Percentiles rank a stretch among this genome's conserved stretches.
Conservation (phyloP, 2,113 vertebrate species). For the Steatornis caripensis region DNA sequence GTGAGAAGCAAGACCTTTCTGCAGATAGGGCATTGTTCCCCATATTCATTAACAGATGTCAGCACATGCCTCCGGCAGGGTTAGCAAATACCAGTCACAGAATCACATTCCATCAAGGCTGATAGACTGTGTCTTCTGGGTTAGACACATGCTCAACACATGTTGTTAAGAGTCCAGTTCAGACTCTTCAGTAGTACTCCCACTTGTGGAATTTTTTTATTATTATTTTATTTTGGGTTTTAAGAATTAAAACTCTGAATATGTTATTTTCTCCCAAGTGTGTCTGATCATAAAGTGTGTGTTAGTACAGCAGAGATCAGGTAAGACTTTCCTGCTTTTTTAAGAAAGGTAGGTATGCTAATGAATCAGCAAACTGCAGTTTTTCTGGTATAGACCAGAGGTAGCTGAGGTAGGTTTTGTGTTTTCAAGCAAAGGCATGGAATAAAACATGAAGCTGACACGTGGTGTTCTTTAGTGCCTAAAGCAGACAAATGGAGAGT, state of each 20-base stretch:
- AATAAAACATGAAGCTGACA: neutral
- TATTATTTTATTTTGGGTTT: neutral
- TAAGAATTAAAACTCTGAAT: neutral
- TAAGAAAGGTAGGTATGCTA: neutral
- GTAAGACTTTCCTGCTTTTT: neutral
- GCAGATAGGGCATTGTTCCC: neutral
- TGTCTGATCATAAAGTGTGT: neutral
- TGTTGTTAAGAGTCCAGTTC: neutral
- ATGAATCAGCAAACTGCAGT: neutral
- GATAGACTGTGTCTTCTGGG: neutral
- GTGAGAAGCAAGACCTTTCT: slow-evolving; percentile 39
- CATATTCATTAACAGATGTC: slow-evolving; percentile 30
- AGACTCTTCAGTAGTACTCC: neutral
- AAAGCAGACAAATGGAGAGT: neutral
- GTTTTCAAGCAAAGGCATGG: neutral
- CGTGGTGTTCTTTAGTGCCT: neutral
- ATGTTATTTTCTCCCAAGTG: neutral
- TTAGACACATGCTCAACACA: neutral
- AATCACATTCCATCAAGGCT: neutral
- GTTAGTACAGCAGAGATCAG: neutral
- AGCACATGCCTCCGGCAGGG: neutral
- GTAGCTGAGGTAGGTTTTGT: neutral
- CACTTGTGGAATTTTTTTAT: neutral
- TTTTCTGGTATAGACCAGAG: neutral
- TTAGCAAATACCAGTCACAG: neutral